Base-by-base conservation (phyloP, 2,797 vertebrate species). In the Hippocampus kuda region DNA sequence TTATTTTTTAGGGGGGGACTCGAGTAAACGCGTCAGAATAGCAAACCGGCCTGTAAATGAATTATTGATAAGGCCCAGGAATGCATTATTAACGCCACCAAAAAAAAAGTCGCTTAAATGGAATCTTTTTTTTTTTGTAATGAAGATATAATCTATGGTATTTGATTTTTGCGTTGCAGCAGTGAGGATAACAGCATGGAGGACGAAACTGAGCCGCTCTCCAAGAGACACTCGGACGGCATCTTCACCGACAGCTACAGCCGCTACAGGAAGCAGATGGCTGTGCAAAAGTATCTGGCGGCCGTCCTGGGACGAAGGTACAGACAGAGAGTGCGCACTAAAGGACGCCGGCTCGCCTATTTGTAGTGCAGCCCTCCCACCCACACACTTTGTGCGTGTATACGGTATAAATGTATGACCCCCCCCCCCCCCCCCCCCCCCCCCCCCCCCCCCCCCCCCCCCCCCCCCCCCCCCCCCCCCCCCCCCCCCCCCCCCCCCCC, bases 211-310 rank as follows among this genome's bases (percentile, higher is more conserved):
- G 94, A 95, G 86, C 93, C 94, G 13, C 84, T 98, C 74, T 97
- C 95, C 88, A 99, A 99, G 87, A 91, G 97, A 87, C 97, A 99
- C 78, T 98, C 96, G 76, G 97, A 99, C 71, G 97, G 97, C 74
- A 98, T 99, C 91, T 99, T 99, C 92, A 99, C 97, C 59, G 97
- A 99, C 92, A 98, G 96, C 92, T 99, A 99, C 94, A 99, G 97
- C 79, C 97, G 97, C 90, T 98, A 98, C 89, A 91, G 97, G 89
- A 99, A 98, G 92, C 95, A 99, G 93, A 99, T 97, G 97, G 97
- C 97, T 84, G 97, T 98, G 88, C 97, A 98, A 92, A 99, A 99
- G 88, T 99, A 99, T 89, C 93, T 99, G 90, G 96, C 96, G 78
- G 95, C 97, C 1, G 96, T 99, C 88, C 90, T 99, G 88, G 97